Conservation (phyloP, 2,888 invertebrate genomes). For the Scaptomyza cyrtandrae region DNA sequence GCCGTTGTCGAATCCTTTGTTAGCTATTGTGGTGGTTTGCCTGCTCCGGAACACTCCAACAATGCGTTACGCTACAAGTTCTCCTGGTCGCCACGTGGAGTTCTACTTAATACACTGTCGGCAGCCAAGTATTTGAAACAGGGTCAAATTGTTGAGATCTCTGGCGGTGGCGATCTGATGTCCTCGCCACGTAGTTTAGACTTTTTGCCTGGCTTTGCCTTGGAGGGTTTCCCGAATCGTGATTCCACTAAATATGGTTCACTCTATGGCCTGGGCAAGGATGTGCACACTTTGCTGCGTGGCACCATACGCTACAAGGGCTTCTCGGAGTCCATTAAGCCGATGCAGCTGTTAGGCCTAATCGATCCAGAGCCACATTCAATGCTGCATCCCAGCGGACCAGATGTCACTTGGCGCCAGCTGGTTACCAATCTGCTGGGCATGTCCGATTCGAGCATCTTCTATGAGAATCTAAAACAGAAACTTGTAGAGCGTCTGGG, state of each 20-base stretch:
- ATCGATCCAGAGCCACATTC: constrained; percentile 94
- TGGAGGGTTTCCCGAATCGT: constrained; percentile 98
- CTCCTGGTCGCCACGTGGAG: constrained; percentile 98
- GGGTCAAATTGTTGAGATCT: constrained; percentile 94
- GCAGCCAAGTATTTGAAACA: constrained; percentile 94
- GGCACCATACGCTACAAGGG: constrained; percentile 97
- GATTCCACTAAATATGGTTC: constrained; percentile 96
- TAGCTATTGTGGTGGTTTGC: constrained; percentile 98
- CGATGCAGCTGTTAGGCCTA: constrained; percentile 94
- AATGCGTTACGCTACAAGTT: constrained; percentile 96
- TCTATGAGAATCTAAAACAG: constrained; percentile 96
- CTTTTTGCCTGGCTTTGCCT: constrained; percentile 97
- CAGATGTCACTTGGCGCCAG: constrained; percentile 97
- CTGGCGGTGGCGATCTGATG: constrained; percentile 95
- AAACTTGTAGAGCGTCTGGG: constrained; percentile 92
- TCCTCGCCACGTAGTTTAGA: constrained; percentile 91
- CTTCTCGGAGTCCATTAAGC: constrained; percentile 94
- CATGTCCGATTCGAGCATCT: constrained; percentile 92
- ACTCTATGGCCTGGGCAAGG: constrained; percentile 93
- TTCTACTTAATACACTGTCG: constrained; percentile 94
- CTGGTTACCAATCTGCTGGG: constrained; percentile 94
- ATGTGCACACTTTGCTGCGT: constrained; percentile 94
- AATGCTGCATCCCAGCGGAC: constrained; percentile 96
- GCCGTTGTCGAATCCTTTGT: constrained; percentile 97
- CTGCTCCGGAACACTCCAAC: constrained; percentile 97